A percentile compares a stretch with the other conserved stretches of the same genome.
These are phyloP conservation scores for Calonectris borealis DNA, from an alignment of 2,113 vertebrate genomes.

Conservation along the genomic window DNA sequence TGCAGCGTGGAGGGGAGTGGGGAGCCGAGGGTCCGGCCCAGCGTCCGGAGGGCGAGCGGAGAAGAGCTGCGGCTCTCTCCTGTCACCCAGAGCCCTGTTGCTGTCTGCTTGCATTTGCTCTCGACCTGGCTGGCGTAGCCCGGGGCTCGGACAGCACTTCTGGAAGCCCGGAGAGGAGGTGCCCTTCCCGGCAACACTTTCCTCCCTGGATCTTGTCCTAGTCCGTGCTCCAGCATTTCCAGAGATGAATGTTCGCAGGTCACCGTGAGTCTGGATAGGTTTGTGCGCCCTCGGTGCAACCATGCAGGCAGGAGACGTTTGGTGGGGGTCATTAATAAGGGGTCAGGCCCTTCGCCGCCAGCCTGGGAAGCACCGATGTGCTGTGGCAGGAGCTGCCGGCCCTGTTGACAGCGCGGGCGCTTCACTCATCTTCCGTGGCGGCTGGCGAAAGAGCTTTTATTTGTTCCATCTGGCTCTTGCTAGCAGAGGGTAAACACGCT, in stretches of 20 bases:
- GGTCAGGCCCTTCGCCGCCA: neutral
- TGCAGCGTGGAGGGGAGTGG: neutral
- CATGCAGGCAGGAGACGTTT: fast-evolving
- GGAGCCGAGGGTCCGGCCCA: neutral
- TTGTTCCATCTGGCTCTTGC: neutral
- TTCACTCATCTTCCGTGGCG: fast-evolving
- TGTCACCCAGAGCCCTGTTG: neutral
- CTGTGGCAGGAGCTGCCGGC: neutral
- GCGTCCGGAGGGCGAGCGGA: fast-evolving
- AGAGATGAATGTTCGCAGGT: neutral
- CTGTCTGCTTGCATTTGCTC: neutral
- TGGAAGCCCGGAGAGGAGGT: neutral
- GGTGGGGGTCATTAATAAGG: neutral
- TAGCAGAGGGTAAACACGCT: neutral
- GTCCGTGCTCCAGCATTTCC: neutral
- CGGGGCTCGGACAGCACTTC: neutral
- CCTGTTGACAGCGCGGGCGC: fast-evolving
- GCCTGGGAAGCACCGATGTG: neutral
- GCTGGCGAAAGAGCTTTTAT: neutral
- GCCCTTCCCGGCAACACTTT: neutral
- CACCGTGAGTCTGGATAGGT: fast-evolving
- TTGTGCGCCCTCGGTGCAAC: neutral
- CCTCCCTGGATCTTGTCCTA: neutral
- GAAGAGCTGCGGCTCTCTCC: neutral
- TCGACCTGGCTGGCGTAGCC: fast-evolving